phyloP scores from a whole-genome alignment of 2,888 invertebrate genomes.

The Crossocerus cetratus region DNA sequence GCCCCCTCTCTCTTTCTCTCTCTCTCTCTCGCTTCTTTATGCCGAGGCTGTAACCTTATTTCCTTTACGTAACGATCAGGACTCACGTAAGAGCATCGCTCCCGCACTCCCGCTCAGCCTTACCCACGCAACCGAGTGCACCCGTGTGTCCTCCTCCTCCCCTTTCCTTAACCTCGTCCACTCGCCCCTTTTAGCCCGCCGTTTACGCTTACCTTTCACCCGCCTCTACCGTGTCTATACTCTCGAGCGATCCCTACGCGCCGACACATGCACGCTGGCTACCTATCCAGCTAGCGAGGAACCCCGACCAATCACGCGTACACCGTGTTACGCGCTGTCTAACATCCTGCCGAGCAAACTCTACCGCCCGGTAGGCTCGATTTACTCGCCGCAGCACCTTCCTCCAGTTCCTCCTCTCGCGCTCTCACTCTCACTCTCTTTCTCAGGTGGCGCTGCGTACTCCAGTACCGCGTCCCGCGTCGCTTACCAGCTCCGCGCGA shows the following conservation, averaged over 20 bases:
- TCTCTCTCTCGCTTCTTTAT: too few relatives aligned
- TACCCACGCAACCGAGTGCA: not conserved
- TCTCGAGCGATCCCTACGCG: too few relatives aligned
- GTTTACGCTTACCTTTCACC: not conserved
- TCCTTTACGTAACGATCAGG: conserved; percentile 56
- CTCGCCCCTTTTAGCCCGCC: not conserved
- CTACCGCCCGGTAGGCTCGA: conserved; percentile 9
- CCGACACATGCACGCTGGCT: not conserved
- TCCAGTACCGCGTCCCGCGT: too few relatives aligned
- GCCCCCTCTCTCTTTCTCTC: conserved; percentile 32
- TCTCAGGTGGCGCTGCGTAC: too few relatives aligned
- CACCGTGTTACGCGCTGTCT: conserved; percentile 19
- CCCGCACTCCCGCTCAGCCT: conserved; percentile 4
- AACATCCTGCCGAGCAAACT: not conserved
- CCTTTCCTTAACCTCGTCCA: conserved; percentile 14
- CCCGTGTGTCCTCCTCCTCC: not conserved
- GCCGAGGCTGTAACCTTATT: conserved; percentile 47
- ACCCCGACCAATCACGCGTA: conserved; percentile 25
- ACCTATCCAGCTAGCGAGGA: too few relatives aligned
- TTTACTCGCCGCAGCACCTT: conserved; percentile 13
- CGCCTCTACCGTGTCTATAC: too few relatives aligned
- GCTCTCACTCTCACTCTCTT: too few relatives aligned
- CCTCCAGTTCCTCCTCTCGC: too few relatives aligned
- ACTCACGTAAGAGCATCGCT: conserved; percentile 46
- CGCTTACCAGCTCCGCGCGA: too few relatives aligned